phyloP scores from a whole-genome alignment of 1,140 invertebrate species.

The Cepaea nemoralis region DNA sequence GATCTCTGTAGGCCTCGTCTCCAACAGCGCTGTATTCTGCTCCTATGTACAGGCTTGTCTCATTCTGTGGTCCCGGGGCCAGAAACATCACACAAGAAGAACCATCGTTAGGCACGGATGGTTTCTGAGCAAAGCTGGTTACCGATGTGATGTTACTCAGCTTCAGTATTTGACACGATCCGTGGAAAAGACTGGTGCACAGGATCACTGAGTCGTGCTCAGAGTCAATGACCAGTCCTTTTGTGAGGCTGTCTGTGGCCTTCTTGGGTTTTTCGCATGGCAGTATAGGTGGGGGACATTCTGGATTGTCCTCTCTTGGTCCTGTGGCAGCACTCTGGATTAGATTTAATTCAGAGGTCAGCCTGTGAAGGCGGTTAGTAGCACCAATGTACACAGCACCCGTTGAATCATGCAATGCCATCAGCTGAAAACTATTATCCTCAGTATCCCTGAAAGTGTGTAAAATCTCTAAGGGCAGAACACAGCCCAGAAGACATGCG shows the following conservation, averaged over 20 bases:
- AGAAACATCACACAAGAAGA: conserved; percentile 96
- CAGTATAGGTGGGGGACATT: conserved; percentile 79
- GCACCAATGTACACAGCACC: conserved; percentile 93
- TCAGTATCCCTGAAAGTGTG: conserved; percentile 50
- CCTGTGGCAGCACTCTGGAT: conserved; percentile 88
- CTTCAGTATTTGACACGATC: conserved; percentile 88
- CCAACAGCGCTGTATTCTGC: conserved; percentile 82
- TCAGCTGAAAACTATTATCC: conserved; percentile 42
- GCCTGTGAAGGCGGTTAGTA: conserved; percentile 92
- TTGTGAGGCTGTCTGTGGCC: conserved; percentile 92
- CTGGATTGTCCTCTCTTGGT: conserved; percentile 88
- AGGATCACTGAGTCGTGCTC: conserved; percentile 88
- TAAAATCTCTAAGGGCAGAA: conserved; percentile 32
- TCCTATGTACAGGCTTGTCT: conserved; percentile 93
- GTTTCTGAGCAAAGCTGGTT: conserved; percentile 84
- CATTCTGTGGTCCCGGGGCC: conserved; percentile 87
- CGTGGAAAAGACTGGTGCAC: conserved; percentile 90
- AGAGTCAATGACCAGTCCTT: conserved; percentile 94
- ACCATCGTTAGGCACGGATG: conserved; percentile 90
- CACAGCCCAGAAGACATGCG: not conserved
- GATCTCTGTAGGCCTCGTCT: conserved; percentile 73
- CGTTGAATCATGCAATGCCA: conserved; percentile 81
- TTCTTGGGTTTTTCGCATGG: conserved; percentile 66
- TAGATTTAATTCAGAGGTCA: conserved; percentile 86
- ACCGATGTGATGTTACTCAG: conserved; percentile 90